Percentiles rank a stretch among this genome's conserved stretches.
phyloP scores from a whole-genome alignment of 1,140 invertebrate genomes.

The Wasmannia auropunctata region DNA sequence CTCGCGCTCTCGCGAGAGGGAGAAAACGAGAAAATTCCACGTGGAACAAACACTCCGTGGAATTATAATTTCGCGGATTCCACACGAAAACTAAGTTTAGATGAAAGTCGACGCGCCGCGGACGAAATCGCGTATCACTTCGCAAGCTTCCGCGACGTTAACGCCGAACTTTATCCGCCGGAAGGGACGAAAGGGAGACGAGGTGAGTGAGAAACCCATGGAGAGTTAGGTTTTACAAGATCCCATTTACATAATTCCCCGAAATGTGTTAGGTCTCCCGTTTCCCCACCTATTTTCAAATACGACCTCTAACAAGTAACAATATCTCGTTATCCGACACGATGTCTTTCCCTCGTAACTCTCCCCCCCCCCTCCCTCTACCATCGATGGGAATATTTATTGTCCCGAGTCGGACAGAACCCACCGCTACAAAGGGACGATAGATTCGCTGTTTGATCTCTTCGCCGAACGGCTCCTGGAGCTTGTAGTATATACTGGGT shows the following conservation, averaged over 20 bases:
- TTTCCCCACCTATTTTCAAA: slow-evolving; percentile 48
- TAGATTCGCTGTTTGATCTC: slow-evolving; percentile 53
- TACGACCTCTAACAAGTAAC: slow-evolving; percentile 51
- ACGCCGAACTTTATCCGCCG: slow-evolving; percentile 48
- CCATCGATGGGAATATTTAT: slow-evolving; percentile 51
- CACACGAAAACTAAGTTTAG: slow-evolving; percentile 34
- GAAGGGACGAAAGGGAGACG: neutral
- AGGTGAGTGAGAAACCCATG: neutral
- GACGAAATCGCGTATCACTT: slow-evolving; percentile 37
- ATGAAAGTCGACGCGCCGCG: slow-evolving; percentile 28
- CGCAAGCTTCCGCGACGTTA: slow-evolving; percentile 48
- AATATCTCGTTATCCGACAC: slow-evolving; percentile 60
- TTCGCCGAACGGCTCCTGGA: slow-evolving; percentile 2
- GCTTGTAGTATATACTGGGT: slow-evolving; percentile 22
- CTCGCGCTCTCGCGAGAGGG: neutral
- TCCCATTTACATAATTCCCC: slow-evolving; percentile 56
- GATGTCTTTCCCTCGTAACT: slow-evolving; percentile 19
- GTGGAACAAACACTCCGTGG: slow-evolving; percentile 33
- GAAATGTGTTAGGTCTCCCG: slow-evolving; percentile 46
- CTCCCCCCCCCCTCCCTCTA: no score
- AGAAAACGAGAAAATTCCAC: neutral
- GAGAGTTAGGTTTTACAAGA: slow-evolving; percentile 51
- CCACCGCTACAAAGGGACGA: slow-evolving; percentile 41
- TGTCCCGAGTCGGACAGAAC: slow-evolving; percentile 42
- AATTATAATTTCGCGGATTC: slow-evolving; percentile 54